A percentile compares a stretch with the other conserved stretches of the same genome.
These are phyloP conservation scores for Saguinus midas DNA, from an alignment of 2,113 vertebrate genomes.

Conservation along the genomic window DNA sequence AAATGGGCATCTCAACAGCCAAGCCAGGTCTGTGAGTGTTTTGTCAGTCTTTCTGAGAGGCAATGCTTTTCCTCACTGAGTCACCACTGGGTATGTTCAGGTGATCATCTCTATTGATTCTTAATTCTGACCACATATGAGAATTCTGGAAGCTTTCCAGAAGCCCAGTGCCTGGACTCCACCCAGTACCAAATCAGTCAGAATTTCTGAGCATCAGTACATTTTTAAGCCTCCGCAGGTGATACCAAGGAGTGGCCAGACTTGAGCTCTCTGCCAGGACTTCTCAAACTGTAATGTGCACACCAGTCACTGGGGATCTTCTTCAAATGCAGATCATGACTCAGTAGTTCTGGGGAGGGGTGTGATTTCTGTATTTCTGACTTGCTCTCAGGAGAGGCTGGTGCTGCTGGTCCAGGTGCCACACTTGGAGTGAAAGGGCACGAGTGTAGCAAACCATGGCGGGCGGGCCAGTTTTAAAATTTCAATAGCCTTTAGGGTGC, in stretches of 20 bases:
- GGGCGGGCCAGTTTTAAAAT: not conserved
- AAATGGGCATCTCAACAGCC: not conserved
- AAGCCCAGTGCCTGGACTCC: not conserved
- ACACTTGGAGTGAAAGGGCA: not conserved
- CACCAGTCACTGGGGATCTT: too few species aligned
- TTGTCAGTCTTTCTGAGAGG: not conserved
- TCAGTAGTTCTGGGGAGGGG: not conserved
- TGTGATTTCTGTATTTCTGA: not conserved
- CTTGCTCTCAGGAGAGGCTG: not conserved
- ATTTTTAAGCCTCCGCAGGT: not conserved
- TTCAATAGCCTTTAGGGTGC: too few species aligned
- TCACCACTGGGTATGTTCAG: not conserved
- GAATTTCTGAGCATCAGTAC: not conserved
- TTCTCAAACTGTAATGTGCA: not conserved
- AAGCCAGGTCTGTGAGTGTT: not conserved
- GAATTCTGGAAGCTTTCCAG: not conserved
- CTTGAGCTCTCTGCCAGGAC: not conserved
- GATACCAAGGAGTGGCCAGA: not conserved
- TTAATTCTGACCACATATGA: not conserved
- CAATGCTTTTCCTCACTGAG: not conserved
- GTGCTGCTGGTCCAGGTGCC: not conserved
- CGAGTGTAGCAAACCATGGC: not conserved
- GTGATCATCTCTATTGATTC: not conserved
- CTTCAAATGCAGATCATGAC: not conserved
- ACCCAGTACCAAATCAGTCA: not conserved